Percentiles rank a stretch among this genome's conserved stretches.
Conservation (phyloP, 2,797 vertebrate species). For the Chiloscyllium punctatum region DNA sequence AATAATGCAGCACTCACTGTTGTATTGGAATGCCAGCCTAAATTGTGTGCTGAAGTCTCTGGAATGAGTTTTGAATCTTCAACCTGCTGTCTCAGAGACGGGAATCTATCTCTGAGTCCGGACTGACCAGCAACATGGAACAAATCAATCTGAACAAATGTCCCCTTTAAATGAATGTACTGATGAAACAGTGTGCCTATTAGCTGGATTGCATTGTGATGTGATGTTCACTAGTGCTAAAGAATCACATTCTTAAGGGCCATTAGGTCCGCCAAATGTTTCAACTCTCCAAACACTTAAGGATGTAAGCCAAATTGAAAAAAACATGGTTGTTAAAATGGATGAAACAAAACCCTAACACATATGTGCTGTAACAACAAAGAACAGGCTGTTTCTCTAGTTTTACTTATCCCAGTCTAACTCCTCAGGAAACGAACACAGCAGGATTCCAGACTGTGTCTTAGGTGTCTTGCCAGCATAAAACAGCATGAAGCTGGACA, state of each 20-base stretch:
- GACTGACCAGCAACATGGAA: too few relatives aligned
- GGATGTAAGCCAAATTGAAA: slow-evolving; percentile 38
- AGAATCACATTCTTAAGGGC: slow-evolving; percentile 31
- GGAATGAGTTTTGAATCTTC: not conserved
- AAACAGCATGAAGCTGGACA: slow-evolving; percentile 34
- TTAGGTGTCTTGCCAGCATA: slow-evolving; percentile 36
- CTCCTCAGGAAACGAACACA: slow-evolving; percentile 37
- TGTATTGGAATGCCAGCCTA: not conserved
- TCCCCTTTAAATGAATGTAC: slow-evolving; percentile 8
- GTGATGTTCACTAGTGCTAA: slow-evolving; percentile 11
- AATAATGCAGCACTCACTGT: not conserved
- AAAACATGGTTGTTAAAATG: slow-evolving; percentile 37
- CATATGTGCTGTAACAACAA: slow-evolving; percentile 38
- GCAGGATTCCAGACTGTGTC: slow-evolving; percentile 36
- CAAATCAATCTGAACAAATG: not conserved
- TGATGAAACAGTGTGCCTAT: not conserved
- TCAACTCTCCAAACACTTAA: slow-evolving; percentile 37
- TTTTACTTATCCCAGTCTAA: slow-evolving; percentile 37
- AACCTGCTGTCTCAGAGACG: not conserved
- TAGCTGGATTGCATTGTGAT: not conserved
- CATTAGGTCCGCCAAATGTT: slow-evolving; percentile 28
- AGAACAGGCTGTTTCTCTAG: slow-evolving; percentile 37
- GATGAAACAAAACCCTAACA: slow-evolving; percentile 38
- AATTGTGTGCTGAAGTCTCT: not conserved
- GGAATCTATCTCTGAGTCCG: not conserved